Base-by-base conservation (phyloP, 2,113 vertebrate genomes). In the Cottus gobio region DNA sequence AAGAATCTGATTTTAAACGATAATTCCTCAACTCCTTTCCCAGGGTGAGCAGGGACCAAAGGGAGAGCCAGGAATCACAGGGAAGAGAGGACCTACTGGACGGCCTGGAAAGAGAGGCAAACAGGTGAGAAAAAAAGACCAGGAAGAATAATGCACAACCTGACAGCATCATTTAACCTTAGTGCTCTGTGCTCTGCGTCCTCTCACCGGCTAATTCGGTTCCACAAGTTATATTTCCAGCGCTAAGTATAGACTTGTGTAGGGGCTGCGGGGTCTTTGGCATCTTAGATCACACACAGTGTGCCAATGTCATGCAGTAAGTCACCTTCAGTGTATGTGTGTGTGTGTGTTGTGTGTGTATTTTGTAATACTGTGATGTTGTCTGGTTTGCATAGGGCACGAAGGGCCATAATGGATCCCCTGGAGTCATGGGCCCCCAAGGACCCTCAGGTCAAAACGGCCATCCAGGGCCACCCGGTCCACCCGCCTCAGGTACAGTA, bases 371-470 rank as follows among this genome's bases (percentile, higher is more conserved):
- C 1, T 72, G 31, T 44, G 5, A 52, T 70, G 7, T 73, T 84
- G 79, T 63, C 65, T 94, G 61, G 13, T 84, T 86, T 93, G 62
- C 79, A 24, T 39, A 98, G 97, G 97, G 97, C 2, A 90, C 91
- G 37, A 98, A 97, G 75, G 97, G 97, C 11, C 95, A 97, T 15
- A 48, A 50, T 5, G 96, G 96, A 83, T 60, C 91, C 0, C 80
- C 89, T 0, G 97, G 97, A 84, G 13, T 90, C 60, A 94, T 93
- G 91, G 97, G 97, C 58, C 96, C 96, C 20, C 91, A 95, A 18
- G 97, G 97, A 36, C 95, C 95, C 2, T 91, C 95, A 20, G 97
- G 97, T 63, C 93, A 95, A 67, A 92, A 92, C 6, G 97, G 97
- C 34, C 95, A 90, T 58, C 95, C 96, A 0, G 97, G 97, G 0